Conservation (phyloP, 2,888 invertebrate genomes). For the Ophion slaviceki region DNA sequence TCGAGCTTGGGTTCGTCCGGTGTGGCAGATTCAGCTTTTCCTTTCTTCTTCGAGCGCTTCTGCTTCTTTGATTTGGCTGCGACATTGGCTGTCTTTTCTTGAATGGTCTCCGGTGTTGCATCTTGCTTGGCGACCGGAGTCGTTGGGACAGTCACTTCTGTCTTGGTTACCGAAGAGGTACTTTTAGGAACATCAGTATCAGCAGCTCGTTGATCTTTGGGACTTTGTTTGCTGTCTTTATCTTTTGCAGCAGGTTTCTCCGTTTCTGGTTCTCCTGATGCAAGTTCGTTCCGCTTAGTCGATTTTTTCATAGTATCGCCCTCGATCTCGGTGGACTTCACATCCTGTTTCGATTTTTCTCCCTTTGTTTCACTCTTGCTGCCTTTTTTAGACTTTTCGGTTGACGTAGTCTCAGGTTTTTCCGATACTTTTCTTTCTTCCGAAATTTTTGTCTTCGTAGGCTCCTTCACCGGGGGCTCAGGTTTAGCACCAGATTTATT, state of each 20-base stretch:
- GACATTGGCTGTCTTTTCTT: slow-evolving; percentile 44
- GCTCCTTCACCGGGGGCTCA: slow-evolving; percentile 18
- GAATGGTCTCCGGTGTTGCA: not conserved
- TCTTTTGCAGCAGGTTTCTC: slow-evolving; percentile 42
- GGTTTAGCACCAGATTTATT: slow-evolving; percentile 40
- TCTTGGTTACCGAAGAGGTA: slow-evolving; percentile 75
- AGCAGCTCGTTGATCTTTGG: slow-evolving; percentile 65
- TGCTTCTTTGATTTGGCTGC: slow-evolving; percentile 53
- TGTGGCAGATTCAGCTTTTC: slow-evolving; percentile 37
- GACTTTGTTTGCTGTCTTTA: slow-evolving; percentile 57
- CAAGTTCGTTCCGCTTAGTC: not conserved
- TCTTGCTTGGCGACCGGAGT: slow-evolving; percentile 72
- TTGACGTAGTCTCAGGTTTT: not conserved
- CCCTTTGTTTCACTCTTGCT: not conserved
- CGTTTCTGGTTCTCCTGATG: not conserved
- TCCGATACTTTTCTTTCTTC: slow-evolving; percentile 1
- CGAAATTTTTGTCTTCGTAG: not conserved
- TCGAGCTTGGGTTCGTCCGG: slow-evolving; percentile 28
- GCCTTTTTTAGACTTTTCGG: slow-evolving; percentile 3
- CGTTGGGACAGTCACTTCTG: slow-evolving; percentile 75
- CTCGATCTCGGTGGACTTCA: not conserved
- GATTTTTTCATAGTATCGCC: slow-evolving; percentile 12
- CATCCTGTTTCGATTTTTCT: slow-evolving; percentile 18
- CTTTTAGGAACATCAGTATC: slow-evolving; percentile 82
- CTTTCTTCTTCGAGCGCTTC: slow-evolving; percentile 61